Base-by-base conservation (phyloP, 2,113 vertebrate species). In the Capreolus pygargus region DNA sequence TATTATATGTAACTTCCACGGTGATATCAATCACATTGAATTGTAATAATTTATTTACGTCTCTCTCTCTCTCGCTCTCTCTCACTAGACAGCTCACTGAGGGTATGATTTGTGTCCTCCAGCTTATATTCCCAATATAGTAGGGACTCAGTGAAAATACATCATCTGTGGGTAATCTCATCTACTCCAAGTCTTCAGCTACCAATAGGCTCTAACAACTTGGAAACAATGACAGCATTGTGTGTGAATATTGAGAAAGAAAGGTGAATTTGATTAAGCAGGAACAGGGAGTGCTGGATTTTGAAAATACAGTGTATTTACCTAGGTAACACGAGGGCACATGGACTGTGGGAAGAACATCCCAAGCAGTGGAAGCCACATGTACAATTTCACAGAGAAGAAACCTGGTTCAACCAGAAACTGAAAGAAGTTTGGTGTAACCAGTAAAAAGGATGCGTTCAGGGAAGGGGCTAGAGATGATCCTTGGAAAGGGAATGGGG, bases 291-390 rank as follows among this genome's bases (percentile, higher is more conserved):
- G 36, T 58, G 6, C 39, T 93, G 60, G 58, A 83, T 91, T 96
- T 96, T 93, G 61, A 91, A 93, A 97, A 87, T 39, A 67, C 15
- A 36, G 13, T 87, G 2, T 54, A 55, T 67, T 95, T 58, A 91
- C 27, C 19, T 57, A 94, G 30, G 8, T 70, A n/a, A 92, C 19
- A 2, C 57, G 39, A 79, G 54, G 81, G 6, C 33, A 28, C 61
- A 57, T 47, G 60, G 23, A 82, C 86, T 96, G 14, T 58, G n/a
- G 64, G 39, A 91, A 83, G 45, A 95, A 43, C 55, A 83, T 91
- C 67, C 45, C 3, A 55, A 61, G 10, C 85, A 74, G 10, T 74
- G 27, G 54, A 86, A 74, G 33, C 61, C 60, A 23, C 0, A 10
- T 50, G 36, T 14, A 61, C 52, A 74, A 55, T 61, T 50, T 83